Evolutionary conservation across 2,797 vertebrate species (phyloP).

Genomic region (Clarias laeviceps): DNA sequence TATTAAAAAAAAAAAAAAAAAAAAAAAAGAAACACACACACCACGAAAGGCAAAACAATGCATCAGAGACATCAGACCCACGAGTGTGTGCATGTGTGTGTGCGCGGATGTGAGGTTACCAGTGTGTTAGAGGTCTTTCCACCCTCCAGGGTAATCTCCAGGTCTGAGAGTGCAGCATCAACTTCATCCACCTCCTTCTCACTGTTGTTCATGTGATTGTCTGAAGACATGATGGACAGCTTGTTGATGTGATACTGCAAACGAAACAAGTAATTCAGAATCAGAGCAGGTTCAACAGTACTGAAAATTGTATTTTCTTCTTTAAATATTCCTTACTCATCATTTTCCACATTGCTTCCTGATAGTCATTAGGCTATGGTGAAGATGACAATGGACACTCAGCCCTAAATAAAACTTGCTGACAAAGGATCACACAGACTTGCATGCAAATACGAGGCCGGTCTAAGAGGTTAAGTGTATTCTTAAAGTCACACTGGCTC

Average conservation of each 20-base stretch:
- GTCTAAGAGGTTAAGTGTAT: conserved; percentile 49
- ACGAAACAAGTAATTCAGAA: neutral
- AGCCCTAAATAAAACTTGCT: conserved; percentile 73
- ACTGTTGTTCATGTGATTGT: conserved; percentile 98
- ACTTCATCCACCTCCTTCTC: conserved; percentile 99
- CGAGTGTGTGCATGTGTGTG: neutral
- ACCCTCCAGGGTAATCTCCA: conserved; percentile 97
- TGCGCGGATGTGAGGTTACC: conserved; percentile 69
- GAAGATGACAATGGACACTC: conserved; percentile 35
- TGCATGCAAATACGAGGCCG: conserved; percentile 71
- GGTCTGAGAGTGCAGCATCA: conserved; percentile 93
- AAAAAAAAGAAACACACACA: too few relatives aligned
- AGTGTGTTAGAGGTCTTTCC: conserved; percentile 94
- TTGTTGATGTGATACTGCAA: conserved; percentile 98
- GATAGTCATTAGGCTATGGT: conserved; percentile 1
- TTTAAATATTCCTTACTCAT: too few relatives aligned
- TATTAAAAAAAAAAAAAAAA: too few relatives aligned
- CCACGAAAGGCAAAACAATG: neutral
- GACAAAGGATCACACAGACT: conserved; percentile 70
- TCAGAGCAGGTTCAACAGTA: neutral
- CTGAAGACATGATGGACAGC: conserved; percentile 97
- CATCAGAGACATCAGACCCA: neutral
- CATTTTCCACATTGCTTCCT: neutral
- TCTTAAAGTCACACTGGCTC: conserved; percentile 24
- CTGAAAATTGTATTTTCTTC: neutral